phyloP scores from a whole-genome alignment of 2,888 invertebrate species.

The Tetranychus truncatus region DNA sequence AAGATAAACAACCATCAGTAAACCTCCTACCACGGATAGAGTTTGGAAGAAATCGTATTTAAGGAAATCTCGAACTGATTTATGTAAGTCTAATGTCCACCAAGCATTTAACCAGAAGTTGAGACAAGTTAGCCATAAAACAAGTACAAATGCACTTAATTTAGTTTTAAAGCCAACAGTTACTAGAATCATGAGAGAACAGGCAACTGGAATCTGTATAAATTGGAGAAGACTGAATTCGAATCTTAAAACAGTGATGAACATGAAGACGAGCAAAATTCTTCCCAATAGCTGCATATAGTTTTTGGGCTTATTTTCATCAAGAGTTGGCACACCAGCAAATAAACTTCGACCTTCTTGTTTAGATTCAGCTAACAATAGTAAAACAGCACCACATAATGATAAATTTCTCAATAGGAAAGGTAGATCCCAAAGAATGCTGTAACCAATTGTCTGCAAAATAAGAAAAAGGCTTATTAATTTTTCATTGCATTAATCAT shows the following conservation, averaged over 20 bases:
- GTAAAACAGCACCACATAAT: slow-evolving; percentile 81
- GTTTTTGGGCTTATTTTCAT: slow-evolving; percentile 87
- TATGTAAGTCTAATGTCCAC: slow-evolving; percentile 88
- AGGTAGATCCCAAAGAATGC: slow-evolving; percentile 83
- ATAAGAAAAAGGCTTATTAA: slow-evolving; percentile 19
- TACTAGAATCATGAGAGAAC: slow-evolving; percentile 81
- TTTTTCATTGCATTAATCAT: background rate
- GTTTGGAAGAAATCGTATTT: slow-evolving; percentile 99
- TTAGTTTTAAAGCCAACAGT: slow-evolving; percentile 97
- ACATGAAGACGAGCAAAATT: slow-evolving; percentile 92
- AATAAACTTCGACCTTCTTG: slow-evolving; percentile 84
- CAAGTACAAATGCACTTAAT: slow-evolving; percentile 81
- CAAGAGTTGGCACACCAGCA: slow-evolving; percentile 53
- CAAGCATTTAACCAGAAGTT: slow-evolving; percentile 75
- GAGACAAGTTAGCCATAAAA: slow-evolving; percentile 52
- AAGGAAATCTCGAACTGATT: slow-evolving; percentile 91
- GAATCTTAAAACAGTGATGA: slow-evolving; percentile 80
- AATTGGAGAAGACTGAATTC: slow-evolving; percentile 61
- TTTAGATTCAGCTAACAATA: slow-evolving; percentile 86
- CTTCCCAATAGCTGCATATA: slow-evolving; percentile 89
- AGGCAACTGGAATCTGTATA: slow-evolving; percentile 75
- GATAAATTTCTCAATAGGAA: slow-evolving; percentile 57
- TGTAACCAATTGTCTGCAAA: slow-evolving; percentile 70
- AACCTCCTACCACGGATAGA: slow-evolving; percentile 89
- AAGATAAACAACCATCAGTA: slow-evolving; percentile 89